Percentiles rank a stretch among this genome's conserved stretches.
These are phyloP conservation scores for Natator depressus DNA, from an alignment of 2,113 vertebrate genomes.

Conservation along the genomic window DNA sequence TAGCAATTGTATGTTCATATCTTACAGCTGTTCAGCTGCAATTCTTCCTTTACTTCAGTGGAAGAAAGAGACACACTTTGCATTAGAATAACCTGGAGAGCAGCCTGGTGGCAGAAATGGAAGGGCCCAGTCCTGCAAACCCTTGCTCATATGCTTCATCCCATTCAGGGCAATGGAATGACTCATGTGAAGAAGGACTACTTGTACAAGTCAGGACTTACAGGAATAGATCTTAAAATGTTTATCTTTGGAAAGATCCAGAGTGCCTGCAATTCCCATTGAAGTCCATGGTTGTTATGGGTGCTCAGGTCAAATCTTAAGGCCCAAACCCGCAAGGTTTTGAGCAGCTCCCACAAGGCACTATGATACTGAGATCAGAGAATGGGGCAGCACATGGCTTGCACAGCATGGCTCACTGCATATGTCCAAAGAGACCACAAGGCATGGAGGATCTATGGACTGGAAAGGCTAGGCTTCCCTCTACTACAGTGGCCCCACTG, in stretches of 20 bases:
- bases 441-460: rapidly evolving
- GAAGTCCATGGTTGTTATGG: not conserved
- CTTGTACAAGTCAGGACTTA: not conserved
- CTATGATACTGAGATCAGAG: not conserved
- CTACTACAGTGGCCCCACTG: rapidly evolving
- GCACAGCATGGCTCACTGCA: not conserved
- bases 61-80: not conserved
- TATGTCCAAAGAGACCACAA: not conserved
- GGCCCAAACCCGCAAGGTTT: no score
- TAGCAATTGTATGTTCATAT: not conserved
- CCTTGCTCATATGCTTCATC: not conserved
- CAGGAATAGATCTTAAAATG: not conserved
- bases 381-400: not conserved
- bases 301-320: not conserved
- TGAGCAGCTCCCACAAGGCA: not conserved
- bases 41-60: not conserved
- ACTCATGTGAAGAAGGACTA: not conserved
- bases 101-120: not conserved
- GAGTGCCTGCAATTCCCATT: no score
- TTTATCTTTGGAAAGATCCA: not conserved
- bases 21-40: not conserved
- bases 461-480: not conserved
- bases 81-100: not conserved
- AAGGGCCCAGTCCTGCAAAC: not conserved
- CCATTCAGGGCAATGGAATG: not conserved